Base-by-base conservation (phyloP, 2,113 vertebrate genomes). In the Pelusios castaneus region DNA sequence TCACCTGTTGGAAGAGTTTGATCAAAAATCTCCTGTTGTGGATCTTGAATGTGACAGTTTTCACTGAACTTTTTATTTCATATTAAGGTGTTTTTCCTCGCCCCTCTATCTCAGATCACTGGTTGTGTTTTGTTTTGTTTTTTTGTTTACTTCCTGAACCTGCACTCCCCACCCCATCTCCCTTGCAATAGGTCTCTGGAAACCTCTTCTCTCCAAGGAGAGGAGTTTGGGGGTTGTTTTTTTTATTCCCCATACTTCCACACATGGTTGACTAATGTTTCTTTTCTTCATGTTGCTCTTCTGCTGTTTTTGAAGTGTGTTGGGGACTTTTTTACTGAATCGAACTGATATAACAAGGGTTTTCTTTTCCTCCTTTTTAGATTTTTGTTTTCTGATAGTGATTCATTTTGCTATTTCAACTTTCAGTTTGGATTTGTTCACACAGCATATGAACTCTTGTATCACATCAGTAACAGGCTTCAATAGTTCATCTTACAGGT, bases 381-480 rank as follows among this genome's bases (percentile, higher is more conserved):
- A 49, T 75, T 80, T 92, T 80, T 54, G 38, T 78, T 12, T 76
- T 87, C 94, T 93, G 93, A 93, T 97, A 90, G 92, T 94, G 84
- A 96, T 89, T 13, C 29, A 82, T 91, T 90, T 92, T 82, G n/a
- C 87, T 94, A 90, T 80, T 82, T 60, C 43, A 81, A 86, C 95
- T 97, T 96, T 97, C 84, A 87, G 11, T 45, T 25, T 76, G 41
- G 41, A 91, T 95, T 91, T 83, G 70, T 82, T 95, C 95, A 95
- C 34, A 93, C 79, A 95, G 94, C 85, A 90, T 89, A 85, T 95
- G 82, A 93, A 93, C 91, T 93, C 93, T 81, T 80, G 91, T 95
- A 91, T 91, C 88, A 91, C 55, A 79, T 88, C 0, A n/a, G 87
- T 76, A 91, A 95, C 79, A 95, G 83, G 0, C 60, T 92, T 82